phyloP scores from a whole-genome alignment of 2,113 vertebrate species.

The Hoplias malabaricus region DNA sequence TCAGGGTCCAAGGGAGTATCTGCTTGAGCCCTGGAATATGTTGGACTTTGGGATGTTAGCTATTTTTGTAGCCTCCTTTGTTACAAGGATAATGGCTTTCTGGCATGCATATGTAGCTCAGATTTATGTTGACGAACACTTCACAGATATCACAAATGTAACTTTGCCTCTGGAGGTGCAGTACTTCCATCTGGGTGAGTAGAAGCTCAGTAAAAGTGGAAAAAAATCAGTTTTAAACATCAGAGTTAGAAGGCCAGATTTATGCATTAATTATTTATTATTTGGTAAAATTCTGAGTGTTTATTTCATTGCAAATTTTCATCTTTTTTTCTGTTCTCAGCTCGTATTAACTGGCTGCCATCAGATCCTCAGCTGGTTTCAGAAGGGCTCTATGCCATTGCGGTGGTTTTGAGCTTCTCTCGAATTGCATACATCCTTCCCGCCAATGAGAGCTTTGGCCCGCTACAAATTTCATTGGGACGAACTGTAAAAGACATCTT shows the following conservation, averaged over 20 bases:
- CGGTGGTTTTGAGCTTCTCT: constrained; percentile 96
- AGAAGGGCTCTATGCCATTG: constrained; percentile 94
- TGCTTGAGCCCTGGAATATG: constrained; percentile 96
- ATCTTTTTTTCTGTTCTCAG: constrained; percentile 68
- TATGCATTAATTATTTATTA: too few species aligned
- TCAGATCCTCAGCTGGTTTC: constrained; percentile 96
- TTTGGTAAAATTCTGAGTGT: background rate
- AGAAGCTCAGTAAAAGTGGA: background rate
- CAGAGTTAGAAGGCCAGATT: too few species aligned
- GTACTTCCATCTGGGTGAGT: constrained; percentile 93
- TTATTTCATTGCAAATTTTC: background rate
- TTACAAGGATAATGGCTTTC: constrained; percentile 91
- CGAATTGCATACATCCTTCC: constrained; percentile 97
- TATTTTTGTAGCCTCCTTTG: constrained; percentile 95
- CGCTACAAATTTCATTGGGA: constrained; percentile 95
- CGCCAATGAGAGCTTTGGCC: constrained; percentile 96
- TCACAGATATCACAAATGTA: constrained; percentile 83
- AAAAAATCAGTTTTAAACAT: too few species aligned
- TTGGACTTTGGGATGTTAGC: constrained; percentile 98
- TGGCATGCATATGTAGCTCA: constrained; percentile 89
- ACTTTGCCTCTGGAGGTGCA: constrained; percentile 84
- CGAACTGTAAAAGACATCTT: constrained; percentile 98
- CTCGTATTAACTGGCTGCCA: constrained; percentile 88
- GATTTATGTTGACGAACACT: constrained; percentile 78
- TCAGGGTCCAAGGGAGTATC: constrained; percentile 93